phyloP scores from a whole-genome alignment of 2,888 invertebrate genomes.

The Choreutis nemorana region DNA sequence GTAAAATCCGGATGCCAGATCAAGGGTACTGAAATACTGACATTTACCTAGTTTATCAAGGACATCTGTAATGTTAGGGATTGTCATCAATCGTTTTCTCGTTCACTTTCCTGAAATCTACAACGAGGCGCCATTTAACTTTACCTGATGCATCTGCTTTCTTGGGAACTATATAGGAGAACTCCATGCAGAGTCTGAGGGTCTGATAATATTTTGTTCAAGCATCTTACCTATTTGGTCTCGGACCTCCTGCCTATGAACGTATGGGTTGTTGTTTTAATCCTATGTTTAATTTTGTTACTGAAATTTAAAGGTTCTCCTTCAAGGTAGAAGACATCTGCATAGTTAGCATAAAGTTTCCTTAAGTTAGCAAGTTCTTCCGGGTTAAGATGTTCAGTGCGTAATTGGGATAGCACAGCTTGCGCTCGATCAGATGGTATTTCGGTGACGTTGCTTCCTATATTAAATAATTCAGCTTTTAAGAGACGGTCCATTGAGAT shows the following conservation, averaged over 20 bases:
- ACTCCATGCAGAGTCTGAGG: background rate
- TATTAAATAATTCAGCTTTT: constrained; percentile 6
- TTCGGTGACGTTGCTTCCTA: constrained; percentile 6
- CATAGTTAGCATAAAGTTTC: constrained; percentile 9
- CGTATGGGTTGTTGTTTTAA: constrained; percentile 9
- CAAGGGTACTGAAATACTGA: constrained; percentile 13
- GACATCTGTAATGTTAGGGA: constrained; percentile 4
- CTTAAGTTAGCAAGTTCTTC: constrained; percentile 17
- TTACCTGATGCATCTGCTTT: constrained; percentile 13
- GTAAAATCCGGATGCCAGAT: constrained; percentile 12
- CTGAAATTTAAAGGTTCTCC: constrained; percentile 10
- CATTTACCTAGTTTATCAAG: constrained; percentile 8
- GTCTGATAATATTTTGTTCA: constrained; percentile 4
- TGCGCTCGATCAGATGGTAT: constrained; percentile 5
- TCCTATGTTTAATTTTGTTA: constrained; percentile 10
- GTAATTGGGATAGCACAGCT: constrained; percentile 12
- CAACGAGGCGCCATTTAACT: constrained; percentile 14
- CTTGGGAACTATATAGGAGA: no score
- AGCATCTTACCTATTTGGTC: constrained; percentile 2
- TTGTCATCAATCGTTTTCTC: constrained; percentile 13
- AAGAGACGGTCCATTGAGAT: constrained; percentile 9
- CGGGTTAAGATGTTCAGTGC: constrained; percentile 17
- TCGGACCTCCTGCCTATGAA: constrained; percentile 12
- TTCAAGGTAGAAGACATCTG: constrained; percentile 13
- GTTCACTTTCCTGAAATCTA: constrained; percentile 15